These are phyloP conservation scores for Fratercula arctica DNA, from an alignment of 2,797 vertebrate species.

Conservation along the genomic window DNA sequence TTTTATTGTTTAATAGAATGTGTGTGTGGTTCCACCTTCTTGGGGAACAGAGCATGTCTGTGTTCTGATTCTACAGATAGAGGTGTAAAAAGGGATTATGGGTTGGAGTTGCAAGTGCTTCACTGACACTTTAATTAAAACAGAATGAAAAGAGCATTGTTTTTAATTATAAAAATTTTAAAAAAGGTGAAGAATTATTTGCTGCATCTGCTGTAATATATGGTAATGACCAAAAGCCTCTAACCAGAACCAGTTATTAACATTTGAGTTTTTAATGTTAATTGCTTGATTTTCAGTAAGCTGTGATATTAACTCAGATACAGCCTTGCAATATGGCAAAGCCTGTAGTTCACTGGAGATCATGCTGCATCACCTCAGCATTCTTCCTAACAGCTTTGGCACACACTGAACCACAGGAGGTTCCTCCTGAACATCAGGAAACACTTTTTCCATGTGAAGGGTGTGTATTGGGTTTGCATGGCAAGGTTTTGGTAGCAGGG, in stretches of 20 bases:
- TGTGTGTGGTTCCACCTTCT: background rate
- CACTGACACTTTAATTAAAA: background rate
- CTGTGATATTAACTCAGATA: background rate
- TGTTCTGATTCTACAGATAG: background rate
- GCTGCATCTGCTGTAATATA: background rate
- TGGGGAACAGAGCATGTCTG: background rate
- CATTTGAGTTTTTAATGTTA: background rate
- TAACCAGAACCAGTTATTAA: background rate
- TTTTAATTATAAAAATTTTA: background rate
- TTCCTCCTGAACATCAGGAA: background rate
- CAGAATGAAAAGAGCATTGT: background rate
- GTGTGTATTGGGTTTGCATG: background rate
- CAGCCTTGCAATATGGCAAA: background rate
- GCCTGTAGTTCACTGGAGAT: background rate
- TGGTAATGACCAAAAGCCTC: background rate
- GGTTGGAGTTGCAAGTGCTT: background rate
- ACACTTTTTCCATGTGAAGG: background rate
- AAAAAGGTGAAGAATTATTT: background rate
- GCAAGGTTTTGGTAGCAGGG: background rate
- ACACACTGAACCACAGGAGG: background rate
- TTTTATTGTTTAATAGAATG: background rate
- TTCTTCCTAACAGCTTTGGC: background rate
- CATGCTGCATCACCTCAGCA: background rate
- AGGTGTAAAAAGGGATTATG: background rate
- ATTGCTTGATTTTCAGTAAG: background rate